phyloP scores from a whole-genome alignment of 2,797 vertebrate genomes.

The Tachyglossus aculeatus region DNA sequence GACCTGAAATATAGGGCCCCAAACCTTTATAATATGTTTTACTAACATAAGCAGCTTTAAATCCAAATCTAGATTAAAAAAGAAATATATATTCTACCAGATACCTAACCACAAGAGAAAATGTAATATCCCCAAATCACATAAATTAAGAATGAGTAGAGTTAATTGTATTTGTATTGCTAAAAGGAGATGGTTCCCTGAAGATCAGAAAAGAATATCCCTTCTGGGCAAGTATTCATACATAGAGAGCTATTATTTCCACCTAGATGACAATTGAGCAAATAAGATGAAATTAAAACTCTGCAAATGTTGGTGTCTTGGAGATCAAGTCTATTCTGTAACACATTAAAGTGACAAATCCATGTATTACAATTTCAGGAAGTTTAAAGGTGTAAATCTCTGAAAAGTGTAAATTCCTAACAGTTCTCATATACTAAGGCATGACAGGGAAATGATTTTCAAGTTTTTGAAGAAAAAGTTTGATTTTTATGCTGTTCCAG shows the following conservation, averaged over 20 bases:
- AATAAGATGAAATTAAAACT: conserved; percentile 41
- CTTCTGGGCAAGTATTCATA: conserved; percentile 10
- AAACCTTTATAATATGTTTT: too few relatives aligned
- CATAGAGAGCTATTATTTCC: conserved; percentile 33
- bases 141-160: conserved; percentile 27
- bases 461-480: neutral
- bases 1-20: too few relatives aligned
- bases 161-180: neutral
- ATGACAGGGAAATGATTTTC: neutral
- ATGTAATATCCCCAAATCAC: conserved; percentile 16
- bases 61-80: too few relatives aligned
- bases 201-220: conserved; percentile 18
- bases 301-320: neutral
- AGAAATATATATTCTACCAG: neutral
- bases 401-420: neutral
- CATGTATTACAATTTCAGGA: neutral
- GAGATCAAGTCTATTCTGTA: neutral
- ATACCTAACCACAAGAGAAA: neutral
- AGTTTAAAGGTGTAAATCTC: neutral
- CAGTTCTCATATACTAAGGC: neutral
- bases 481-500: neutral
- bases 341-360: accelerated
- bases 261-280: conserved; percentile 8
- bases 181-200: conserved; percentile 3
- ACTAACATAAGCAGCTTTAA: too few relatives aligned